Evolutionary conservation across 2,113 vertebrate genomes (phyloP), one percentile per base, ranked within the genome.

Genomic region (Australoheros scitulus): DNA sequence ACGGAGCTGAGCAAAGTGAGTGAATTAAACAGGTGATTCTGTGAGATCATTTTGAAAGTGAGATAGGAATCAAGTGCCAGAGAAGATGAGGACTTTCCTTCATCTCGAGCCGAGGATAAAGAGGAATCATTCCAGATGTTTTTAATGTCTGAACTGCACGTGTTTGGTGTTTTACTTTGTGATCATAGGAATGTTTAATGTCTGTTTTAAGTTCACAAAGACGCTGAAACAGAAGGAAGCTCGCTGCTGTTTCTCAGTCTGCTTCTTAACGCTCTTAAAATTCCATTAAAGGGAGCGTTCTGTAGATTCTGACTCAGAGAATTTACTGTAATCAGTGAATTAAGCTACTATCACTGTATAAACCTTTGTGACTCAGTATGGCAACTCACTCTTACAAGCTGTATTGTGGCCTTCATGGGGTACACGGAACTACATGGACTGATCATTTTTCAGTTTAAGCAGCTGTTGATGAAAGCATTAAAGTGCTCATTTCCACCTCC

Each of bases 291-390:
- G 18, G 52, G 3, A 80, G 29, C 11, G 11, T 13, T n/a, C 68
- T 50, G 72, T 24, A 47, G 52, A 76, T 79, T 82, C 52, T 81
- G 61, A 78, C 29, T 56, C 14, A 10, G 75, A 74, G 18, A 80
- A 79, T 74, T 86, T 41, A 83, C 77, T 14, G 43, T 76, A 77
- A 82, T 81, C 70, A 84, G 77, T 61, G 83, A 77, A 74, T 84
- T 68, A 84, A 91, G 86, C 79, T 91, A 43, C 18, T 56, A 63
- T 80, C 77, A 84, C 50, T 38, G 11, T 58, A 9, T 32, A 18
- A 58, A 82, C 76, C 9, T 75, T 24, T 18, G 6, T 57, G 41
- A 50, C 58, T 50, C 29, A 59, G 6, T 77, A 22, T 64, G 57
- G 79, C 76, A 41, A 76, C 22, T 26, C 77, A 77, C n/a, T 83